Percentiles rank a stretch among this genome's conserved stretches.
phyloP scores from a whole-genome alignment of 2,888 invertebrate genomes.

The Pycnomerus fuliginosus region DNA sequence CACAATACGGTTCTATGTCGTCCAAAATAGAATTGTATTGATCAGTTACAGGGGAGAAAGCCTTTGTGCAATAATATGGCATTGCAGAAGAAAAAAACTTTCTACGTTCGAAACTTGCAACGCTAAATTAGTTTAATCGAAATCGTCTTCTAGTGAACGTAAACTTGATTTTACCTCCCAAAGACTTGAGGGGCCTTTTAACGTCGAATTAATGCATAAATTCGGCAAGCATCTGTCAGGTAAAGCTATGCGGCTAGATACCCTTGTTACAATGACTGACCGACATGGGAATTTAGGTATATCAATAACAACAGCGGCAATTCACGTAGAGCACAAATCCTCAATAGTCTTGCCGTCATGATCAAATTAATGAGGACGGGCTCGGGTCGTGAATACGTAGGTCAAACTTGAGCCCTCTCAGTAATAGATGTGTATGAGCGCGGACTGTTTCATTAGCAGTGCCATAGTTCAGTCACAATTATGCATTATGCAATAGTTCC shows the following conservation, averaged over 20 bases:
- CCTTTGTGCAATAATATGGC: too few species aligned
- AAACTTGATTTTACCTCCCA: too few species aligned
- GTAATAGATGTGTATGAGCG: constrained; percentile 32
- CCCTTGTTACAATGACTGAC: constrained; percentile 27
- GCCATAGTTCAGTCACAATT: constrained; percentile 30
- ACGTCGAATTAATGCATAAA: constrained; percentile 24
- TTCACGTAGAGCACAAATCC: constrained; percentile 32
- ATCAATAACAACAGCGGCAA: constrained; percentile 33
- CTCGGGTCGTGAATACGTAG: constrained; percentile 22
- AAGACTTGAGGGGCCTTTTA: too few species aligned
- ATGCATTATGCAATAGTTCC: constrained; percentile 34
- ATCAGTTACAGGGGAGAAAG: constrained; percentile 8
- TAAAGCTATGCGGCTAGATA: constrained; percentile 10
- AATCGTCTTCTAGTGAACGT: too few species aligned
- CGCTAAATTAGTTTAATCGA: too few species aligned
- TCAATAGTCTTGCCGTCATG: constrained; percentile 36
- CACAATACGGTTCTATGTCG: too few species aligned
- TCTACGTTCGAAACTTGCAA: too few species aligned
- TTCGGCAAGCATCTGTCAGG: constrained; percentile 24
- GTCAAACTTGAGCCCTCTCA: constrained; percentile 28
- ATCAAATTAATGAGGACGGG: constrained; percentile 34
- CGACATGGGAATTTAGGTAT: constrained; percentile 30
- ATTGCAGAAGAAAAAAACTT: too few species aligned
- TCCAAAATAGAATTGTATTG: constrained; percentile 8
- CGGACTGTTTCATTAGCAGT: constrained; percentile 34